Percentiles rank a stretch among this genome's conserved stretches.
phyloP scores from a whole-genome alignment of 2,888 invertebrate species.

The Geotrupes spiniger region DNA sequence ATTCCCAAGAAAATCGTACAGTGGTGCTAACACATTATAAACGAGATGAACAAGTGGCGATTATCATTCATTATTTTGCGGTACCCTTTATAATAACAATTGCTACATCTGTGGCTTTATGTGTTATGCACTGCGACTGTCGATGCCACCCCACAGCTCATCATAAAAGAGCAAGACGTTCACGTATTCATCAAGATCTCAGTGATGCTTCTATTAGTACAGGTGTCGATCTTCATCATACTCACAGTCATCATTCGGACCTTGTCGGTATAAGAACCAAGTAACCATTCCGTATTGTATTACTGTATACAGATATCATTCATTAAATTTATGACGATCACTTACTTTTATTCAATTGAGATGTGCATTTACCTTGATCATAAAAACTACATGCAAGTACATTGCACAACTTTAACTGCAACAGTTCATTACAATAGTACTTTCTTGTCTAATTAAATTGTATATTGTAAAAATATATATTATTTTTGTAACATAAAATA shows the following conservation, averaged over 20 bases:
- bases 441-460: no score
- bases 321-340: no score
- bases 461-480: no score
- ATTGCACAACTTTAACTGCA: no score
- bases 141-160: conserved; percentile 66
- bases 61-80: conserved; percentile 80
- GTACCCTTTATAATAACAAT: conserved; percentile 81
- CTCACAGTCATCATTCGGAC: conserved; percentile 48
- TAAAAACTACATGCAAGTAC: no score
- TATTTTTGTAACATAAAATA: no score
- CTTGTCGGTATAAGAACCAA: conserved; percentile 46
- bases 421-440: no score
- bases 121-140: conserved; percentile 86
- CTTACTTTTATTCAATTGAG: no score
- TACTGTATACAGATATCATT: no score
- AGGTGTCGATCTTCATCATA: conserved; percentile 63
- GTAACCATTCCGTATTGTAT: conserved; percentile 26
- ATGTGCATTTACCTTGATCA: no score
- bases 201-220: conserved; percentile 72
- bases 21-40: conserved; percentile 83
- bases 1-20: conserved; percentile 75
- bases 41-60: conserved; percentile 75
- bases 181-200: conserved; percentile 60
- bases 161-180: conserved; percentile 63
- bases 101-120: conserved; percentile 79